Base-by-base conservation (phyloP, 2,888 invertebrate species). In the Rhynchonema sp. region DNA sequence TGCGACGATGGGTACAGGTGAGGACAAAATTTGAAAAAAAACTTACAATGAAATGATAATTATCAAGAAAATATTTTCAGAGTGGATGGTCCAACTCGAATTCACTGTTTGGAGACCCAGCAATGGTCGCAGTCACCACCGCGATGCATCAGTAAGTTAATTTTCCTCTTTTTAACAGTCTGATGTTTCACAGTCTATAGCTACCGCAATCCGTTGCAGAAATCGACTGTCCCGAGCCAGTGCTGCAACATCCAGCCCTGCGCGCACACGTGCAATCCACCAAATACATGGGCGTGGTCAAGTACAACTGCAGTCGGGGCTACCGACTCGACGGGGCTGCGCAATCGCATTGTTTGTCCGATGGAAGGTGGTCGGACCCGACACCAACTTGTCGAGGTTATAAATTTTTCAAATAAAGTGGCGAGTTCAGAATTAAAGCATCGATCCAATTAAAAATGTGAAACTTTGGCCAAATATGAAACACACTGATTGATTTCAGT, bases 311-410 rank as follows among this genome's bases (percentile, higher is more conserved):
- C 55, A 63, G 62, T 1, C 25, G 38, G 17, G 67, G 65, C 23
- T 70, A 60, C 60, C 62, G 64, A 1, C 57, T 72, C 9, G 62
- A 65, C 52, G 71, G 71, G 27, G 62, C 62, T 22, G 61, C 63
- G 30, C 62, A 64, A 49, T 56, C 71, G 3, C 68, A 71, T 57
- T 72, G 72, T 49, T 66, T 66, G 2, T 58, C 59, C 6, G 63
- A 65, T 46, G 71, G 70, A 1, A 57, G 56, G 9, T 72, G 72
- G 72, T 65, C 64, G 56, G 64, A 66, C 26, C 62, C 65, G 13
- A 57, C 65, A 25, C 72, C 72, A 1, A 62, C 59, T 3, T 72
- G 72, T 55, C 62, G 62, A 54, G 64, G 66, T 66, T 17, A 9
- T 54, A 55, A n/a, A n/a, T n/a, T n/a, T n/a, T n/a, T n/a, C n/a